Evolutionary conservation across 2,888 invertebrate genomes (phyloP), one percentile per base, ranked within the genome.

Genomic region (Euclidia mi): DNA sequence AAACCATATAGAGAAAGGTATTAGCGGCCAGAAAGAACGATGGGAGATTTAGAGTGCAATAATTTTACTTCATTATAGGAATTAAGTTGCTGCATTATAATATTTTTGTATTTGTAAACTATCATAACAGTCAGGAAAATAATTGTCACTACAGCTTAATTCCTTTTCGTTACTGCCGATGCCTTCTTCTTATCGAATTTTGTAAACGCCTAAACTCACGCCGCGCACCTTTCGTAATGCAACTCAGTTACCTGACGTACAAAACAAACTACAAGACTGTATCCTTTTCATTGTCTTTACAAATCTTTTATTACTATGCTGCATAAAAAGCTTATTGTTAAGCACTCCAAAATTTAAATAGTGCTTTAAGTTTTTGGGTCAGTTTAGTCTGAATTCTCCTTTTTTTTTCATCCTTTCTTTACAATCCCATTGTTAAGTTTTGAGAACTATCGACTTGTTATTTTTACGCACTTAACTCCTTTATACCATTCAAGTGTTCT

Each of bases 241-340:
- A 63, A 67, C 46, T 57, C 32, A 53, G 53, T 58, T 61, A 74
- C 60, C 58, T 63, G 71, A 61, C 47, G 45, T 59, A 37, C 20
- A 62, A 65, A 71, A 71, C 38, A 56, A 65, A 71, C 52, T 46
- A 65, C 49, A 67, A 63, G 71, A 12, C 37, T 18, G 53, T 43
- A 58, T 32, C 12, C 56, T 65, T 65, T 53, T 63, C 65, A 74
- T 76, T 80, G 78, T 82, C 70, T 63, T 71, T 71, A 68, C 60
- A 78, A 75, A 68, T 58, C 61, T 71, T 79, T 76, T 78, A 76
- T 77, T 70, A 68, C 60, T 51, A 35, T n/a, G n/a, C 47, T 57
- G 62, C 56, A 70, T 65, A 62, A 63, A 73, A 63, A 72, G 64
- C 63, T 64, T 72, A 66, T 78, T 73, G 71, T 80, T 77, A 60